phyloP scores from a whole-genome alignment of 2,888 invertebrate species.

The Pollenia angustigena region DNA sequence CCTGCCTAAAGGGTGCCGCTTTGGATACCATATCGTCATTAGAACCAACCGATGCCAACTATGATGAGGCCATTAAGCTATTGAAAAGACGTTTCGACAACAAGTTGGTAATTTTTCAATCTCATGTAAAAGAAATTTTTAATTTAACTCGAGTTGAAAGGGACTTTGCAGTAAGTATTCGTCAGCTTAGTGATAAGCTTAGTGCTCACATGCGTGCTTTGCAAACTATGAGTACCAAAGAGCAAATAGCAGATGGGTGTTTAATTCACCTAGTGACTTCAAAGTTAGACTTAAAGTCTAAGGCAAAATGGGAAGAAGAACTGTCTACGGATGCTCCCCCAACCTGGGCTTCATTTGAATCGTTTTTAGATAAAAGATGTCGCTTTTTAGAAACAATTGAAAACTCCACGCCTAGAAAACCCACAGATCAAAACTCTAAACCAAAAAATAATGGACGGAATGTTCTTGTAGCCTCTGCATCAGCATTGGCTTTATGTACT shows the following conservation, averaged over 20 bases:
- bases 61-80: slow-evolving; percentile 70
- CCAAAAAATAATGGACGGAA: not conserved
- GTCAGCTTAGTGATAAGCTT: slow-evolving; percentile 63
- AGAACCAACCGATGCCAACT: slow-evolving; percentile 70
- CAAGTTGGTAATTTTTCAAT: slow-evolving; percentile 72
- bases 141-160: slow-evolving; percentile 55
- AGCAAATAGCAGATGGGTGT: slow-evolving; percentile 56
- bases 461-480: slow-evolving; percentile 30
- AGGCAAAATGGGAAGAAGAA: slow-evolving; percentile 64
- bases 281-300: slow-evolving; percentile 62
- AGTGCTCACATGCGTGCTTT: slow-evolving; percentile 63
- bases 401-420: not conserved
- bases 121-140: slow-evolving; percentile 72
- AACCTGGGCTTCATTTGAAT: slow-evolving; percentile 31
- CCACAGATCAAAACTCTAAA: not conserved
- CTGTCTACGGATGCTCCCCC: not conserved
- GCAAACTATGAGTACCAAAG: slow-evolving; percentile 58
- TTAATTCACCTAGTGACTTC: slow-evolving; percentile 50
- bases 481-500: not conserved
- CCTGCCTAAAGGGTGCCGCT: slow-evolving; percentile 52
- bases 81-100: slow-evolving; percentile 72
- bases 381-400: slow-evolving; percentile 33
- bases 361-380: slow-evolving; percentile 57
- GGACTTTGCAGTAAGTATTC: slow-evolving; percentile 59
- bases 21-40: slow-evolving; percentile 67